A percentile compares a stretch with the other conserved stretches of the same genome.
Evolutionary conservation across 2,888 invertebrate species (phyloP).

Genomic region (Philopedon plagiatum): DNA sequence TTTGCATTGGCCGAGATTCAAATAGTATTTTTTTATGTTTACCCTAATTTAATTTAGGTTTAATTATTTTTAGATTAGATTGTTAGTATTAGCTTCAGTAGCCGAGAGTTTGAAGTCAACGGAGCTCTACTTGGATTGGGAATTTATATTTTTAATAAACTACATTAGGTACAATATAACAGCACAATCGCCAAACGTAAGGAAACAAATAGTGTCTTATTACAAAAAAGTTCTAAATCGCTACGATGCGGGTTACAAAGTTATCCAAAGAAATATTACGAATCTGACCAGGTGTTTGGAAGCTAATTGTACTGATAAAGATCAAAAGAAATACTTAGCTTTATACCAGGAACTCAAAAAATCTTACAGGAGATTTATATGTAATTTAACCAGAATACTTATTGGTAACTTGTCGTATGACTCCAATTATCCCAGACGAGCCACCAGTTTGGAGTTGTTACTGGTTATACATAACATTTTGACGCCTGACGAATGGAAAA

Average conservation of each 20-base stretch:
- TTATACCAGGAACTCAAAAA: slow-evolving; percentile 52
- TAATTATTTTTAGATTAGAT: slow-evolving; percentile 72
- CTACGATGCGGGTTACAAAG: slow-evolving; percentile 69
- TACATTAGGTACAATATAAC: slow-evolving; percentile 81
- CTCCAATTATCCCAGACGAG: slow-evolving; percentile 61
- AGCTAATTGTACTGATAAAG: slow-evolving; percentile 23
- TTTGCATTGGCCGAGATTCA: no score
- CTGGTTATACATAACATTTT: slow-evolving; percentile 54
- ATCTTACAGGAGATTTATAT: slow-evolving; percentile 53
- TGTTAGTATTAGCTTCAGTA: slow-evolving; percentile 78
- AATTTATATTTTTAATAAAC: slow-evolving; percentile 75
- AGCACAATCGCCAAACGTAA: slow-evolving; percentile 77
- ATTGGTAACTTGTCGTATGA: slow-evolving; percentile 59
- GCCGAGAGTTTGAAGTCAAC: slow-evolving; percentile 84
- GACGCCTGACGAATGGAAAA: slow-evolving; percentile 57
- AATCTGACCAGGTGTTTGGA: slow-evolving; percentile 36
- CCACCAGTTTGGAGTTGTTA: slow-evolving; percentile 61
- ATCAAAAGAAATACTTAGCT: slow-evolving; percentile 41
- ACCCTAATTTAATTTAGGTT: background rate
- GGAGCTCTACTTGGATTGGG: slow-evolving; percentile 74
- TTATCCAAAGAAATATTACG: slow-evolving; percentile 56
- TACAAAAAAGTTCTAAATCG: slow-evolving; percentile 79
- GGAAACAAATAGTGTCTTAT: slow-evolving; percentile 78
- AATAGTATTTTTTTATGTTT: no score
- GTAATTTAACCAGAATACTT: slow-evolving; percentile 52